Base-by-base conservation (phyloP, 2,888 invertebrate species). In the Miltochrista miniata region DNA sequence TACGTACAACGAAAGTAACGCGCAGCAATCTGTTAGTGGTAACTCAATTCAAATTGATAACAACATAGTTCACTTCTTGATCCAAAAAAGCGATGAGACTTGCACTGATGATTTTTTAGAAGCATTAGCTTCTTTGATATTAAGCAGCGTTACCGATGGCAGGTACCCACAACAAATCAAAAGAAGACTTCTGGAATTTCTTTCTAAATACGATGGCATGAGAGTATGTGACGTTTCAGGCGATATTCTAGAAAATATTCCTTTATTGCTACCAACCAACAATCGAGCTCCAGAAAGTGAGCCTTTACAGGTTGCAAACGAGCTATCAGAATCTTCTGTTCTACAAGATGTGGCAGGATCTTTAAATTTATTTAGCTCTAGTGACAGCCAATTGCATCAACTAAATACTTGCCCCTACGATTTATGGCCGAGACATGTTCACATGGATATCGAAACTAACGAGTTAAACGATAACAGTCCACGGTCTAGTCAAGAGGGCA, bases 1-100 rank as follows among this genome's bases (percentile, higher is more conserved):
- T 14, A 72, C 75, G 54, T 83, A 78, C 54, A 76, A 71, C 57
- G 83, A 82, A n/a, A 72, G 75, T 58, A 76, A 70, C 55, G 46
- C 76, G 0, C 57, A 65, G 2, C 83, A 74, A 49, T 80, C 74
- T 56, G 68, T 68, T 4, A 77, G 76, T 52, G 68, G 77, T 8
- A 77, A 67, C 47, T 66, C 79, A 14, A 71, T 83, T 46, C 86
- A 84, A 53, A 80, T 92, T 30, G 87, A 93, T 62, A 90, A 90
- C 62, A 92, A 90, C 70, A 85, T 93, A 36, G 83, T 93, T 41
- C 81, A 92, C 45, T 93, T 93, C 72, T 76, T 94, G 52, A 77
- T 93, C 33, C 71, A 89, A 33, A 93, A 93, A 71, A 90, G 92
- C 53, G 93, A 93, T 40, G 93, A 93, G 65, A 78, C 88, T 39